Evolutionary conservation across 2,888 invertebrate species (phyloP).

Genomic region (Dinocampus coccinellae): DNA sequence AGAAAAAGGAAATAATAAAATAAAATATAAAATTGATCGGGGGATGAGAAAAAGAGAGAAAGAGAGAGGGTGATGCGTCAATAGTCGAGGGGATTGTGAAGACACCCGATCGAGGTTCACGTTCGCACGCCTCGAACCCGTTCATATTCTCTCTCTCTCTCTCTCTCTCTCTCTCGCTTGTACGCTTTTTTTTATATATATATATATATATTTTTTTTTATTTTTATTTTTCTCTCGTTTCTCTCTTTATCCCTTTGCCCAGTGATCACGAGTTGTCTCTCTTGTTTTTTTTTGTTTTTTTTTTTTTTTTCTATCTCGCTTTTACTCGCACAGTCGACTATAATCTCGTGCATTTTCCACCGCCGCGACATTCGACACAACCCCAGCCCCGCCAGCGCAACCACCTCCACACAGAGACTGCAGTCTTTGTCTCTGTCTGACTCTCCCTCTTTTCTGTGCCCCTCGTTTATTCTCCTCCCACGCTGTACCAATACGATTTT

Average conservation of each 20-base stretch:
- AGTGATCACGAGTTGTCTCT: no score
- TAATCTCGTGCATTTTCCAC: background rate
- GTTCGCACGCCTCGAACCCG: slow-evolving; percentile 33
- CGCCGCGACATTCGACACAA: slow-evolving; percentile 9
- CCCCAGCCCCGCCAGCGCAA: background rate
- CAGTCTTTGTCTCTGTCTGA: background rate
- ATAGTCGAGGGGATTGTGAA: slow-evolving; percentile 32
- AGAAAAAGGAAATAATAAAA: background rate
- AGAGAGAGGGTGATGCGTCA: slow-evolving; percentile 29
- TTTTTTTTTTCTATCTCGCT: no score
- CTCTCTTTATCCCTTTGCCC: background rate
- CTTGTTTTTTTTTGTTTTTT: no score
- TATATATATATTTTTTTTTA: no score
- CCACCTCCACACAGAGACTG: background rate
- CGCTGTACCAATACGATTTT: slow-evolving; percentile 13
- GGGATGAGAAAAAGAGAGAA: background rate
- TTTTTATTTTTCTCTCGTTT: background rate
- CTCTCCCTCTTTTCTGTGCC: background rate
- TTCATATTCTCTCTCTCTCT: slow-evolving; percentile 18
- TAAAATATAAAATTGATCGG: background rate
- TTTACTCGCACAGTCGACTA: background rate
- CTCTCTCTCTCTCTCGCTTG: slow-evolving; percentile 15
- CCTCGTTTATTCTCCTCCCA: background rate
- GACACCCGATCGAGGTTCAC: slow-evolving; percentile 40
- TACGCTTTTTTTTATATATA: slow-evolving; percentile 29